phyloP scores from a whole-genome alignment of 2,113 vertebrate species.

The Cyphomyrus discorhynchus region DNA sequence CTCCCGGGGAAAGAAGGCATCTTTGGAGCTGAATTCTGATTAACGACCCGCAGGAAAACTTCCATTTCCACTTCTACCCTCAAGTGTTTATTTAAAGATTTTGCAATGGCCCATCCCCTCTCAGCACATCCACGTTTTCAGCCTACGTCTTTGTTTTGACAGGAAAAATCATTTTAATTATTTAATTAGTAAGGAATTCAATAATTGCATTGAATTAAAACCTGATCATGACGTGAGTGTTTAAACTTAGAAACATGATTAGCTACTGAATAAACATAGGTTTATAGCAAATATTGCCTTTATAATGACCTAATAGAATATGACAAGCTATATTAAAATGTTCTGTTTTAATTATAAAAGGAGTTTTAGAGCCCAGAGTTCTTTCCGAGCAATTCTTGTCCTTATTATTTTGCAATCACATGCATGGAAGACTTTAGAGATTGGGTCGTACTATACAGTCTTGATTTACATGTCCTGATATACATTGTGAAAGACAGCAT shows the following conservation, averaged over 20 bases:
- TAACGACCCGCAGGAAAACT: slow-evolving; percentile 7
- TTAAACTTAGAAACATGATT: background rate
- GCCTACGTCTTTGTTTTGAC: background rate
- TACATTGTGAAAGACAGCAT: background rate
- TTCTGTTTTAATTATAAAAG: background rate
- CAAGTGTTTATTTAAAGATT: slow-evolving; percentile 15
- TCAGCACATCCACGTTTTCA: background rate
- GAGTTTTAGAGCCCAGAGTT: background rate
- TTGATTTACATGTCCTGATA: background rate
- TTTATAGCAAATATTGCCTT: background rate
- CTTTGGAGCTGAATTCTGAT: slow-evolving; percentile 15
- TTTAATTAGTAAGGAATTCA: slow-evolving; percentile 1
- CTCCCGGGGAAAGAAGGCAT: background rate
- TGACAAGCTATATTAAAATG: slow-evolving; percentile 7
- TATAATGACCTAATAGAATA: background rate
- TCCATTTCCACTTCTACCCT: slow-evolving; percentile 10
- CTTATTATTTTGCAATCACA: background rate
- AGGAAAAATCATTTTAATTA: background rate
- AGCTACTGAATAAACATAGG: background rate
- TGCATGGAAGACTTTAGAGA: background rate
- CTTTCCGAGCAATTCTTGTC: background rate
- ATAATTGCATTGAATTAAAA: background rate
- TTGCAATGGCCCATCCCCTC: slow-evolving; percentile 24
- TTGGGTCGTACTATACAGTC: background rate
- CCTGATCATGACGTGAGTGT: background rate